Evolutionary conservation across 2,113 vertebrate genomes (phyloP).

Genomic region (Corapipo altera): DNA sequence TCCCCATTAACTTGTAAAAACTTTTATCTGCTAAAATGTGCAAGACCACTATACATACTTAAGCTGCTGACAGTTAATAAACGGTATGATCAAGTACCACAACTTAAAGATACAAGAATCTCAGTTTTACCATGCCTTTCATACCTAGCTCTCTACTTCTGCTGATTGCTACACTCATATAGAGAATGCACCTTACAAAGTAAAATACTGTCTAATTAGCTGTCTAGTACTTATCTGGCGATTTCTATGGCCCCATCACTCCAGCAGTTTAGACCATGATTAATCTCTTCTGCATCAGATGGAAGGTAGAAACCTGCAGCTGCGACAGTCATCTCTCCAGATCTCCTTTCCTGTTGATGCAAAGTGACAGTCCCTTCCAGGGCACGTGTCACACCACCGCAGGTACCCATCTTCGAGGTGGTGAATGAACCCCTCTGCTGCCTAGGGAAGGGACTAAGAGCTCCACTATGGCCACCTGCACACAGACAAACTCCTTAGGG

Average conservation of each 20-base stretch:
- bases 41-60: not conserved
- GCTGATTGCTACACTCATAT: not conserved
- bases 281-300: not conserved
- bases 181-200: not conserved
- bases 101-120: not conserved
- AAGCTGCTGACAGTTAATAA: not conserved
- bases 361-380: slow-evolving; percentile 1
- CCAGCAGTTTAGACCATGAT: not conserved
- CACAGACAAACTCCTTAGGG: fast-evolving
- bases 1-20: not conserved
- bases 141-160: not conserved
- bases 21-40: not conserved
- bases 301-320: not conserved
- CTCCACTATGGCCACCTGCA: not conserved
- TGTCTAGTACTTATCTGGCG: not conserved
- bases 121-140: not conserved
- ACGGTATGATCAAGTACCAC: not conserved
- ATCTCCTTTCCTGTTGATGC: fast-evolving
- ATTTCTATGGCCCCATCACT: not conserved
- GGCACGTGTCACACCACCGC: not conserved
- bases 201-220: not conserved
- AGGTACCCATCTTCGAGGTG: not conserved
- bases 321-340: not conserved
- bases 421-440: not conserved
- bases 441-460: not conserved